A percentile compares a stretch with the other conserved stretches of the same genome.
These are phyloP conservation scores for Melanotaenia boesemani DNA, from an alignment of 2,797 vertebrate genomes.

Conservation along the genomic window DNA sequence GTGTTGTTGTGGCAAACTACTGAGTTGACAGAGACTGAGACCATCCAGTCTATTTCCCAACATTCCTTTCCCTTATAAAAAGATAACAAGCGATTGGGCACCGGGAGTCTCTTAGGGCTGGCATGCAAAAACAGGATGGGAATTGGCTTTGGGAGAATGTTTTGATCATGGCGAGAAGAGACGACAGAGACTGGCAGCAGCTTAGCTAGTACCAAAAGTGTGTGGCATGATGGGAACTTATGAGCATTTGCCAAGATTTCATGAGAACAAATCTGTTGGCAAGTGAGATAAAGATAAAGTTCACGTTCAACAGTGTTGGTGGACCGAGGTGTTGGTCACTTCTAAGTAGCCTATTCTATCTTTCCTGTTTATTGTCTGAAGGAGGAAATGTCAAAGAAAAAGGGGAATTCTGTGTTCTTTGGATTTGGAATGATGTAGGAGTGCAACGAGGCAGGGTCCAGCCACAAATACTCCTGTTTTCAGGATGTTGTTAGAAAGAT, in stretches of 20 bases:
- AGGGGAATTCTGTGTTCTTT: slow-evolving; percentile 57
- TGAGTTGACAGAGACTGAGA: slow-evolving; percentile 48
- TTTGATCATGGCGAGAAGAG: slow-evolving; percentile 58
- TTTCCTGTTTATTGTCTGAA: slow-evolving; percentile 60
- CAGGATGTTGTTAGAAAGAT: slow-evolving; percentile 68
- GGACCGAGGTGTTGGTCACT: slow-evolving; percentile 45
- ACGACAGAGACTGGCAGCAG: slow-evolving; percentile 36
- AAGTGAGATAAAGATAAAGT: slow-evolving; percentile 36
- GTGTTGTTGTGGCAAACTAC: slow-evolving; percentile 47
- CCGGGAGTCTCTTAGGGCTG: slow-evolving; percentile 49
- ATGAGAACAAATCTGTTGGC: slow-evolving; percentile 47
- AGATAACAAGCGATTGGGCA: slow-evolving; percentile 67
- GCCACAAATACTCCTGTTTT: slow-evolving; percentile 61
- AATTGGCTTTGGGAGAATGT: slow-evolving; percentile 61
- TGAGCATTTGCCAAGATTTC: slow-evolving; percentile 49
- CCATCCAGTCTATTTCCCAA: slow-evolving; percentile 66
- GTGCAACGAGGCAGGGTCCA: slow-evolving; percentile 28
- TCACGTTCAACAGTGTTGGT: slow-evolving; percentile 24
- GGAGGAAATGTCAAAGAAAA: slow-evolving; percentile 54
- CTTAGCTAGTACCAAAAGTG: slow-evolving; percentile 40
- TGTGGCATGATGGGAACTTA: slow-evolving; percentile 60
- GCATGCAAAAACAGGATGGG: slow-evolving; percentile 76
- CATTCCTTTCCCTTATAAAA: slow-evolving; percentile 72
- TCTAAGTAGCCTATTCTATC: slow-evolving; percentile 58
- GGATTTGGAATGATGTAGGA: slow-evolving; percentile 49